These are phyloP conservation scores for Tetramorium parvispinum DNA, from an alignment of 1,140 invertebrate species.

Conservation along the genomic window DNA sequence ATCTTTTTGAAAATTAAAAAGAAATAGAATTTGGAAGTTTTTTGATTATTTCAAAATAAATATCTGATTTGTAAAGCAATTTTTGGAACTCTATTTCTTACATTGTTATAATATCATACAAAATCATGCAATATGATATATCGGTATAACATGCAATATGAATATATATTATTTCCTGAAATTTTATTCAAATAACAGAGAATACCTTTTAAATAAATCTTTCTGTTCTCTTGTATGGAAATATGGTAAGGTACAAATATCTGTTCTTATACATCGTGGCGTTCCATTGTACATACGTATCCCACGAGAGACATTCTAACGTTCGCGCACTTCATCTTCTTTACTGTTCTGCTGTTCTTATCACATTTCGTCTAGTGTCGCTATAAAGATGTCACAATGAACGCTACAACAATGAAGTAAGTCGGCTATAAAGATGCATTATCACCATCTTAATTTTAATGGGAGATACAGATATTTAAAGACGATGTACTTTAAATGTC, in stretches of 20 bases:
- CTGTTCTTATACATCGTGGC: not conserved
- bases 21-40: not conserved
- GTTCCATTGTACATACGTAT: constrained; percentile 26
- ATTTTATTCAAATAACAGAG: not conserved
- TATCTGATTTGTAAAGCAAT: not conserved
- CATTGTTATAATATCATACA: not conserved
- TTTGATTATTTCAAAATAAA: not conserved
- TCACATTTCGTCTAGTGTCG: constrained; percentile 15
- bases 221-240: not conserved
- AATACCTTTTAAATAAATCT: constrained; percentile 7
- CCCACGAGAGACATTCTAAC: constrained; percentile 35
- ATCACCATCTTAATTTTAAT: constrained; percentile 28
- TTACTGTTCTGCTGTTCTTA: constrained; percentile 27
- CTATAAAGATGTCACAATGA: constrained; percentile 49
- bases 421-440: constrained; percentile 1
- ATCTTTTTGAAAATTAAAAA: not conserved
- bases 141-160: not conserved
- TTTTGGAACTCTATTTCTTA: not conserved
- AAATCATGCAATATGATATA: not conserved
- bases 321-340: constrained; percentile 32
- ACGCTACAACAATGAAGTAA: constrained; percentile 6
- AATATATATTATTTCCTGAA: not conserved
- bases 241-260: not conserved
- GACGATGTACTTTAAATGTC: not conserved
- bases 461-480: not conserved